Evolutionary conservation across 2,113 vertebrate species (phyloP).

Genomic region (Pelusios castaneus): DNA sequence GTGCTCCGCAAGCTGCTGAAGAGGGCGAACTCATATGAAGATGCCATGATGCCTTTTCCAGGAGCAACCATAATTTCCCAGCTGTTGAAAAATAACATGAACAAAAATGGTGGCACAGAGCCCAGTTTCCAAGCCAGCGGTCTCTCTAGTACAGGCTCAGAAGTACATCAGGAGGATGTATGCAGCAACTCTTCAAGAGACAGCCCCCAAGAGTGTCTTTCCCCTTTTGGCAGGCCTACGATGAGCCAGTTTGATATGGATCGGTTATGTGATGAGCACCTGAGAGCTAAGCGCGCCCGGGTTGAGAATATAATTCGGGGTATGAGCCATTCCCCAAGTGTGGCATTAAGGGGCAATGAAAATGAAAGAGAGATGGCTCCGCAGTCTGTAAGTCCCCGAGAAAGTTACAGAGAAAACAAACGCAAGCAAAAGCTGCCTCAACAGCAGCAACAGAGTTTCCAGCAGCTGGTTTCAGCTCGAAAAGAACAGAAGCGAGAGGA

Average conservation of each 20-base stretch:
- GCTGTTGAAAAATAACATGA: slow-evolving; percentile 98
- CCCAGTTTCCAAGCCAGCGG: slow-evolving; percentile 96
- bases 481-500: slow-evolving; percentile 97
- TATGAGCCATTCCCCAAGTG: slow-evolving; percentile 98
- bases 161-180: slow-evolving; percentile 96
- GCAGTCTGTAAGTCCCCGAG: slow-evolving; percentile 87
- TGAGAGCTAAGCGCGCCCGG: slow-evolving; percentile 96
- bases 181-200: slow-evolving; percentile 98
- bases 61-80: slow-evolving; percentile 99
- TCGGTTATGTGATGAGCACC: slow-evolving; percentile 96
- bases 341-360: slow-evolving; percentile 89
- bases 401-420: slow-evolving; percentile 98
- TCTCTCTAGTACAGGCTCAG: slow-evolving; percentile 96
- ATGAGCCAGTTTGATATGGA: slow-evolving; percentile 96
- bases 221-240: slow-evolving; percentile 91
- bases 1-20: slow-evolving; percentile 98
- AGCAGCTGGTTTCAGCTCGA: slow-evolving; percentile 95
- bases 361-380: slow-evolving; percentile 89
- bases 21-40: slow-evolving; percentile 98
- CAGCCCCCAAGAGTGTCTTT: slow-evolving; percentile 97
- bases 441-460: slow-evolving; percentile 98
- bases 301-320: slow-evolving; percentile 99
- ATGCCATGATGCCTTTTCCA: slow-evolving; percentile 96
- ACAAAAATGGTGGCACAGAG: slow-evolving; percentile 96
- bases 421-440: slow-evolving; percentile 98